Percentiles rank a stretch among this genome's conserved stretches.
These are phyloP conservation scores for Tolypeutes matacus DNA, from an alignment of 2,797 vertebrate species.

Conservation along the genomic window DNA sequence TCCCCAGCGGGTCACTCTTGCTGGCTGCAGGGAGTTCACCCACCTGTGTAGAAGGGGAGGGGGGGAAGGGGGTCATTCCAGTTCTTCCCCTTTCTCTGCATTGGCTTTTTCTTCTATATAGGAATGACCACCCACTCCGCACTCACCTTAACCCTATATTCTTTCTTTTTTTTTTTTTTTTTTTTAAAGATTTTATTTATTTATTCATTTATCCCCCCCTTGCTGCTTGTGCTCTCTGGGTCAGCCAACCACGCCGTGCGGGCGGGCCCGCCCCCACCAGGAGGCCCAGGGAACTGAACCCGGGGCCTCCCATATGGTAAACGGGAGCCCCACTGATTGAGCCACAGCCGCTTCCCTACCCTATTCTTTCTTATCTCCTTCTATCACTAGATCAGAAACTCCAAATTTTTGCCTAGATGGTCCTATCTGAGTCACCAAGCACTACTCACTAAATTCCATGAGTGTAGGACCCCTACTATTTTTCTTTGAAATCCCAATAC, in stretches of 20 bases:
- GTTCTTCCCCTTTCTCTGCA: background rate
- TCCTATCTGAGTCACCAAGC: background rate
- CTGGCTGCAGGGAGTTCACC: conserved; percentile 98
- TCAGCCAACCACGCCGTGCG: too few species aligned
- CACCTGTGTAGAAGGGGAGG: conserved; percentile 89
- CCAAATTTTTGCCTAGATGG: conserved; percentile 15
- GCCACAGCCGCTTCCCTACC: too few species aligned
- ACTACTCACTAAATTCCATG: background rate
- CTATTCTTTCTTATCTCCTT: conserved; percentile 15
- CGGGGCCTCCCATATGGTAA: too few species aligned
- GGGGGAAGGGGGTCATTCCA: conserved; percentile 53
- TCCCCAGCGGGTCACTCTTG: conserved; percentile 97
- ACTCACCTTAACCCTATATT: background rate
- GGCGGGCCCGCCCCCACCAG: too few species aligned
- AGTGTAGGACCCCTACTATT: background rate
- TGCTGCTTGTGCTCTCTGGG: too few species aligned
- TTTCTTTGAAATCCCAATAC: conserved; percentile 51
- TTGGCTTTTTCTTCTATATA: conserved; percentile 12
- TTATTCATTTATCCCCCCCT: too few species aligned
- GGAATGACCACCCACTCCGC: background rate
- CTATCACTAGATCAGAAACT: conserved; percentile 30
- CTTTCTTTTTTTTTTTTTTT: too few species aligned
- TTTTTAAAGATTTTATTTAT: too few species aligned
- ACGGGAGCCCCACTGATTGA: too few species aligned
- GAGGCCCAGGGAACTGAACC: too few species aligned